Conservation (phyloP, 92 coral and sea anemone genomes). For the Pocillopora meandrina region DNA sequence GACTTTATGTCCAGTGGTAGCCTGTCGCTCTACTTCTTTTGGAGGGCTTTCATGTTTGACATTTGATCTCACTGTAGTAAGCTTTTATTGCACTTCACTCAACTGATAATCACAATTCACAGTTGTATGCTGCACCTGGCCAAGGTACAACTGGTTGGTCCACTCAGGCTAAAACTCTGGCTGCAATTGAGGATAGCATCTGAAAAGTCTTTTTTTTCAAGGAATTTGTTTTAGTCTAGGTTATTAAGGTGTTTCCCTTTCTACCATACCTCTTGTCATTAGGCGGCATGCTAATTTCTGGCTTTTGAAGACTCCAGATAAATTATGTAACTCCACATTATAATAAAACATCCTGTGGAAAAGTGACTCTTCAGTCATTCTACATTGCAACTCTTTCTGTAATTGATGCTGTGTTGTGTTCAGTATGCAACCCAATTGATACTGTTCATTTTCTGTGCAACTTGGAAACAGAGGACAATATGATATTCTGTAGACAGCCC, state of each 20-base stretch:
- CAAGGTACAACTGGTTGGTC: too few species aligned
- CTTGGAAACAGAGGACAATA: not conserved
- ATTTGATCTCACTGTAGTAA: too few species aligned
- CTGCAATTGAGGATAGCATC: not conserved
- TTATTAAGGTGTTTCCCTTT: not conserved
- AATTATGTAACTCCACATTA: slow-evolving; percentile 20
- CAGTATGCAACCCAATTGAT: slow-evolving; percentile 24
- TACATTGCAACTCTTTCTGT: slow-evolving; percentile 15
- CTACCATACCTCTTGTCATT: not conserved
- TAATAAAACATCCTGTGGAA: slow-evolving; percentile 1
- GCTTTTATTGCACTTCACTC: too few species aligned
- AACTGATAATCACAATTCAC: too few species aligned
- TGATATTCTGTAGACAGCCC: not conserved
- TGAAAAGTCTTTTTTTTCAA: not conserved
- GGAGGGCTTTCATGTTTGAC: too few species aligned
- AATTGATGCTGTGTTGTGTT: not conserved
- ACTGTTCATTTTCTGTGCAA: not conserved
- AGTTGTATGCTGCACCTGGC: too few species aligned
- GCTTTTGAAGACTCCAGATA: slow-evolving; percentile 14
- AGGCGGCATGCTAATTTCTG: not conserved
- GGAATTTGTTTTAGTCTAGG: not conserved
- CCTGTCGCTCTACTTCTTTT: too few species aligned
- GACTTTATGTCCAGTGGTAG: too few species aligned
- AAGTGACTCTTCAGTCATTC: not conserved
- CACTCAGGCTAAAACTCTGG: too few species aligned